Percentiles rank a stretch among this genome's conserved stretches.
phyloP scores from a whole-genome alignment of 2,797 vertebrate species.

The Ataeniobius toweri region DNA sequence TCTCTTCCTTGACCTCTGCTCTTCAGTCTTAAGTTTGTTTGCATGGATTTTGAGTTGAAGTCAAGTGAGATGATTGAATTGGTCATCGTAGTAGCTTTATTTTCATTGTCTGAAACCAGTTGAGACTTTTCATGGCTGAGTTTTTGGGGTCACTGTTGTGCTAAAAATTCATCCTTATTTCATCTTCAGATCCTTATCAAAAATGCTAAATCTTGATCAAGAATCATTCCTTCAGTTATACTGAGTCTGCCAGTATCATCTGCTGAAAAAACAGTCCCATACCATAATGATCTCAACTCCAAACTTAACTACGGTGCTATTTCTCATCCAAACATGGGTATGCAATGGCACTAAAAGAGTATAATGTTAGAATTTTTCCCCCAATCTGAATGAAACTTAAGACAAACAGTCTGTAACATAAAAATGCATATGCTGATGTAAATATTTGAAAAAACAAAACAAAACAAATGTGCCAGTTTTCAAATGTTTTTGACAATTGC shows the following conservation, averaged over 20 bases:
- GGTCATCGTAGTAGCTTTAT: neutral
- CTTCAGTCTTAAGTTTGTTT: no score
- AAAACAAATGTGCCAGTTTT: neutral
- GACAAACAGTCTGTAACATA: neutral
- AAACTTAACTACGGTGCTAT: neutral
- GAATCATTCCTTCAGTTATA: no score
- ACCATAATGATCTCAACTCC: no score
- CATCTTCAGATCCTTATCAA: no score
- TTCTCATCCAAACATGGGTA: neutral
- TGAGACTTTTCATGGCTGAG: no score
- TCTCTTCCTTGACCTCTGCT: no score
- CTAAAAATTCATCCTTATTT: neutral
- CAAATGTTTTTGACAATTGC: neutral
- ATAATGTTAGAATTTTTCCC: neutral
- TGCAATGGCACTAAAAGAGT: neutral
- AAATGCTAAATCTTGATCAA: no score
- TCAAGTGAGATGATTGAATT: no score
- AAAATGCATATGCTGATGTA: neutral
- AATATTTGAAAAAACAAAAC: neutral
- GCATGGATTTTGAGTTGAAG: neutral
- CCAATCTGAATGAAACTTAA: neutral
- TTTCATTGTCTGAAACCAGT: no score
- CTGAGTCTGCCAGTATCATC: no score
- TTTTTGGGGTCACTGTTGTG: no score
- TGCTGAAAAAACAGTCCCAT: no score